Evolutionary conservation across 1,140 invertebrate species (phyloP), one percentile per base, ranked within the genome.

Genomic region (Drosophila ercepeae): DNA sequence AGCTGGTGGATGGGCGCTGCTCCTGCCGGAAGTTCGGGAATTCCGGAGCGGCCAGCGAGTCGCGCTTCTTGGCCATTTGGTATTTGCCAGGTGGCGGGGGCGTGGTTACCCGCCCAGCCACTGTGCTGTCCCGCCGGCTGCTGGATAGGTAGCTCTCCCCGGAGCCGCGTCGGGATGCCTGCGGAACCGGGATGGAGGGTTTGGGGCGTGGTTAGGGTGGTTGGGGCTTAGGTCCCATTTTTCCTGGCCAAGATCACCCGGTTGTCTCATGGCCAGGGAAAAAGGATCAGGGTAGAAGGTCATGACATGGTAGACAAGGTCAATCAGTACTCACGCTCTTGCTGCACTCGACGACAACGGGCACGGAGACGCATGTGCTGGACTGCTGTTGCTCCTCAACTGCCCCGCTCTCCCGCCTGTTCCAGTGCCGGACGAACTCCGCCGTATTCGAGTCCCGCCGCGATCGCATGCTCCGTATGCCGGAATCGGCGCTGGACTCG

Each of bases 401-500:
- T 82, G 92, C 51, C 78, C 92, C 55, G 92, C 93, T 61, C 77
- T 50, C 92, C 92, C 94, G 65, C 1, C 94, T 91, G 54, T 93
- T 94, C 95, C 95, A 96, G 14, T 94, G 91, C 50, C 93, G 94
- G 0, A 95, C 94, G 42, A 96, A 93, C 70, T 97, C 94, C 93
- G 83, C 96, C 93, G 76, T 96, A 94, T 93, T 92, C 4, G 95
- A 96, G 65, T 96, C 95, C 11, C 95, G 92, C 7, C 95, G 92
- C 1, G 94, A 94, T 72, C 95, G 95, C 91, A 94, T 94, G 63
- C 95, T 95, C 70, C 95, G 95, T 49, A 96, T 95, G n/a, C 96
- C 95, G 0, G 95, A 95, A 89, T 97, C 96, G 13, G 95, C 95
- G 14, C 95, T 96, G 13, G 95, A 97, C 73, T 97, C 96, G 36